Base-by-base conservation (phyloP, 53 echinoderm and acorn worm species). In the Paracentrotus lividus region DNA sequence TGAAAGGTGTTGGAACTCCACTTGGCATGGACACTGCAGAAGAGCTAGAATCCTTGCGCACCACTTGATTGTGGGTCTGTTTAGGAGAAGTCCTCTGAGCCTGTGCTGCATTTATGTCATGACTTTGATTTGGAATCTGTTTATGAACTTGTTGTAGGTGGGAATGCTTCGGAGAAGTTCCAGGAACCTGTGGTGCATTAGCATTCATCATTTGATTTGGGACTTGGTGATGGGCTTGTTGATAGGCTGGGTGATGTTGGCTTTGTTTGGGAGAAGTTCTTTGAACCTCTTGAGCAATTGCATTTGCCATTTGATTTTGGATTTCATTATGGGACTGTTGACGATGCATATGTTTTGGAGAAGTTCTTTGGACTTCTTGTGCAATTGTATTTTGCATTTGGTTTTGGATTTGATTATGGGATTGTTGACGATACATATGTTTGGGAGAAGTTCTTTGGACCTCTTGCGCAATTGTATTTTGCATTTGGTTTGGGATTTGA, bases 21-120 rank as follows among this genome's bases (percentile, higher is more conserved):
- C 40, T 18, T 64, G 40, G 64, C 42, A 64, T 60, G 64, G 89
- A 61, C 54, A 33, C 42, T 40, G 65, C 15, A 57, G 88, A 61
- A 21, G 89, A 89, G 24, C 20, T 55, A 53, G 87, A 87, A 57
- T 87, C 38, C 47, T 53, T 87, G 34, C 87, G 87, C 87, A 15
- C 12, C 36, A 87, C 87, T 38, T 87, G 87, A 33, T 44, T 24
- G 87, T 87, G 87, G 36, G 18, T 49, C 33, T 57, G 87, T 38
- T 33, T 52, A 29, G 87, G 87, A 18, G 87, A 56, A 34, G 87
- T 38, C 87, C 87, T 53, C 34, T 87, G 87, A 53, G 24, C 53
- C 20, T 87, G 87, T 23, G 53, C 44, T 1, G 14, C n/a, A 81
- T 81, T 81, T n/a, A 45, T 47, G n/a, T 81, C 47, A 27, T 45